A percentile compares a stretch with the other conserved stretches of the same genome.
phyloP scores from a whole-genome alignment of 2,888 invertebrate species.

The Euphydryas editha region DNA sequence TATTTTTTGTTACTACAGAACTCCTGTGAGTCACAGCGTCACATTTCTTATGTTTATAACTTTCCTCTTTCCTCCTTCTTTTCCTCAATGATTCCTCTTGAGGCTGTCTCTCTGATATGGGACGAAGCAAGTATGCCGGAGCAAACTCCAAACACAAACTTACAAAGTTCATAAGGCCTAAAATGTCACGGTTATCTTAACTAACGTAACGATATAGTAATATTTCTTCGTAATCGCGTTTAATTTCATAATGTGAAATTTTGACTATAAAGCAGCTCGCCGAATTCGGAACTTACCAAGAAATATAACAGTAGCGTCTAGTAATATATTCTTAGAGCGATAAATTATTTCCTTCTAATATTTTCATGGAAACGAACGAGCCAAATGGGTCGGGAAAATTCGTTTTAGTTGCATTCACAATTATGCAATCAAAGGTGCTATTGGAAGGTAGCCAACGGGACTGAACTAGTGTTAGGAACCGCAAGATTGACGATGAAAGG shows the following conservation, averaged over 20 bases:
- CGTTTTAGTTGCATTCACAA: slow-evolving; percentile 38
- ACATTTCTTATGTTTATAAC: no score
- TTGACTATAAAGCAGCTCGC: neutral
- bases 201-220: neutral
- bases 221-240: neutral
- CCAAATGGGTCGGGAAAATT: slow-evolving; percentile 37
- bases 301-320: neutral
- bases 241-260: neutral
- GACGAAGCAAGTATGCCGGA: no score
- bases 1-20: no score
- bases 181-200: neutral
- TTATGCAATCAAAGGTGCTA: slow-evolving; percentile 43
- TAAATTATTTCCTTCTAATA: slow-evolving; percentile 15
- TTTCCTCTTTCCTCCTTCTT: no score
- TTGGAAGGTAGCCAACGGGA: slow-evolving; percentile 38
- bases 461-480: slow-evolving; percentile 26
- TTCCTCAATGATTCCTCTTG: no score
- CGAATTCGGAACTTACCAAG: neutral
- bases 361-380: slow-evolving; percentile 21
- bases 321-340: slow-evolving; percentile 2
- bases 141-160: no score
- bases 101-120: no score
- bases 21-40: no score
- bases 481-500: slow-evolving; percentile 14
- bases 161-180: neutral